Conservation (phyloP, 1,140 invertebrate species). For the Drosophila bipectinata region DNA sequence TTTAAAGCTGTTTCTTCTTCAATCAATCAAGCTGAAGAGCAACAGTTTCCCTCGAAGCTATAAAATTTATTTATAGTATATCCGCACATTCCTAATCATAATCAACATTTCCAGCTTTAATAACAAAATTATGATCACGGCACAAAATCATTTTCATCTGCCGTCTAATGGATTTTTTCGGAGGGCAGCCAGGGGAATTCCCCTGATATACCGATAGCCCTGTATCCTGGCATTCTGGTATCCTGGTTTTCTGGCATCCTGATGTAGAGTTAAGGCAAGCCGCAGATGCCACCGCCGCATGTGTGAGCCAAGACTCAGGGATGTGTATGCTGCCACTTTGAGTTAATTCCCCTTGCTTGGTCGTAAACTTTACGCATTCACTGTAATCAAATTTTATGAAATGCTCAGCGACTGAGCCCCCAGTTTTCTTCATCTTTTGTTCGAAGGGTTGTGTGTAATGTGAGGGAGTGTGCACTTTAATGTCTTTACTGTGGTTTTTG, state of each 20-base stretch:
- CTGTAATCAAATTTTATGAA: slow-evolving; percentile 78
- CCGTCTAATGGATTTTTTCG: slow-evolving; percentile 53
- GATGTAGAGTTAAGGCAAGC: slow-evolving; percentile 35
- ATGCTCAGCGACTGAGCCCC: slow-evolving; percentile 42
- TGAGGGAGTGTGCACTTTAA: slow-evolving; percentile 45
- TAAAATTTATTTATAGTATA: slow-evolving; percentile 11
- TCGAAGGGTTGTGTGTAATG: slow-evolving; percentile 10
- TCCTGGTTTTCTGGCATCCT: slow-evolving; percentile 8
- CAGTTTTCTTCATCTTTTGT: slow-evolving; percentile 23
- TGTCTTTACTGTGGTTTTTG: slow-evolving; percentile 47
- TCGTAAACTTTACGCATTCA: slow-evolving; percentile 76
- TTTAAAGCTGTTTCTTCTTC: slow-evolving; percentile 6
- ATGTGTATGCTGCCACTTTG: slow-evolving; percentile 45
- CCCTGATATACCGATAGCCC: slow-evolving; percentile 15
- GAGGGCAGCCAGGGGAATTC: slow-evolving; percentile 17
- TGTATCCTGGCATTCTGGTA: background rate
- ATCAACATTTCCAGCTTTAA: slow-evolving; percentile 46
- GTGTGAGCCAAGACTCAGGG: slow-evolving; percentile 22
- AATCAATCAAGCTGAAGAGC: slow-evolving; percentile 29
- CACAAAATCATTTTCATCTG: slow-evolving; percentile 35
- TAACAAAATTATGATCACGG: slow-evolving; percentile 44
- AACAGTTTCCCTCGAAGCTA: background rate
- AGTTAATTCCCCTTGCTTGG: slow-evolving; percentile 72
- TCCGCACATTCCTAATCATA: slow-evolving; percentile 33
- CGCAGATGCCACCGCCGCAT: slow-evolving; percentile 37